A percentile compares a stretch with the other conserved stretches of the same genome.
Evolutionary conservation across 2,888 invertebrate species (phyloP).

Genomic region (Strigamia crassipes): DNA sequence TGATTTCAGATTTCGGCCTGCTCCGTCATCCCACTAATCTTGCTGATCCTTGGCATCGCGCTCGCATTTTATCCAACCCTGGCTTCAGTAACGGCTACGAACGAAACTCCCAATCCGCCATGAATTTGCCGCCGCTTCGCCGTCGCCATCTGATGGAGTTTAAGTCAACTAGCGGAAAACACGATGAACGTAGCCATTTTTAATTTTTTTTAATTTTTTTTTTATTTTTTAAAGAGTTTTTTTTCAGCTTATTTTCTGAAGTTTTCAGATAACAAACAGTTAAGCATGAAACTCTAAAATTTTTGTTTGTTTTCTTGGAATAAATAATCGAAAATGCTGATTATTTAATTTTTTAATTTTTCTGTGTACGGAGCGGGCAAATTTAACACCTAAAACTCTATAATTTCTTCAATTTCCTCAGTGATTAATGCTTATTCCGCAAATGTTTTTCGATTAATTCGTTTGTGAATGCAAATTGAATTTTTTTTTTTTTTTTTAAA

Average conservation of each 20-base stretch:
- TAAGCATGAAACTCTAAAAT: neutral
- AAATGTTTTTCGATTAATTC: neutral
- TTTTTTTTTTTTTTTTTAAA: too few relatives aligned
- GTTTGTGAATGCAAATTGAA: too few relatives aligned
- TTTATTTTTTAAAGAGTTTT: neutral
- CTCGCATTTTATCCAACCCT: conserved; percentile 54
- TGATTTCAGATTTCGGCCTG: conserved; percentile 51
- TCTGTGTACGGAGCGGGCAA: conserved; percentile 36
- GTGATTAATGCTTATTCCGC: neutral
- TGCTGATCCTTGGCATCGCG: conserved; percentile 44
- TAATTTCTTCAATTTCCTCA: neutral
- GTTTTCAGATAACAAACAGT: too few relatives aligned
- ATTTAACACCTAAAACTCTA: neutral
- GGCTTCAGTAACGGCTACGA: conserved; percentile 58
- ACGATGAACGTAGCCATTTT: conserved; percentile 1
- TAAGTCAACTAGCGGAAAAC: neutral
- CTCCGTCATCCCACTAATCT: conserved; percentile 47
- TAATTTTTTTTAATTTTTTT: neutral
- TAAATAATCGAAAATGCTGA: neutral
- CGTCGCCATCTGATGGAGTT: neutral
- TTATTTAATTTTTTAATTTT: neutral
- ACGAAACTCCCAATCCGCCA: conserved; percentile 50
- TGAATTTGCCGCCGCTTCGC: conserved; percentile 4
- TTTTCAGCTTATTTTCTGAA: neutral
- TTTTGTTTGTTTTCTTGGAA: neutral